These are phyloP conservation scores for Tonatia bakeri DNA, from an alignment of 2,113 vertebrate species.

Conservation along the genomic window DNA sequence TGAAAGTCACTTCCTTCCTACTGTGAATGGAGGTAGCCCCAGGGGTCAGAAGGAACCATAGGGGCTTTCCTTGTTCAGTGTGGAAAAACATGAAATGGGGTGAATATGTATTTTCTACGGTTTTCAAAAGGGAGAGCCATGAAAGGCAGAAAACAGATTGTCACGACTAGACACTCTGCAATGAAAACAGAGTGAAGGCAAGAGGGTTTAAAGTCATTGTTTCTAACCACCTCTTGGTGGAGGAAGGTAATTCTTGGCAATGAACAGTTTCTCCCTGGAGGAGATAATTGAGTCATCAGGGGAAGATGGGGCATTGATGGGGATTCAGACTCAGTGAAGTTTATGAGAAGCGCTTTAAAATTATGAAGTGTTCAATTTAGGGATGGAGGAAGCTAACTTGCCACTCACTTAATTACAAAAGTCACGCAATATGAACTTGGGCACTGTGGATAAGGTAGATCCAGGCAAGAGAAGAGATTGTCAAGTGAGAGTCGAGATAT, in stretches of 20 bases:
- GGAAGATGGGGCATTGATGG: constrained; percentile 22
- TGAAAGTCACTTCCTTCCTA: not conserved
- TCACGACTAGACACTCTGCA: constrained; percentile 31
- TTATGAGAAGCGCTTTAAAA: constrained; percentile 48
- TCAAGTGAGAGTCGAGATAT: constrained; percentile 2
- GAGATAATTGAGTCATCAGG: constrained; percentile 58
- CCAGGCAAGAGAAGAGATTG: not conserved
- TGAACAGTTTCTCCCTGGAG: constrained; percentile 58
- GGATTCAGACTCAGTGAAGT: constrained; percentile 32
- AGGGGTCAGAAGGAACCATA: not conserved
- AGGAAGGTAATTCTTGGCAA: constrained; percentile 47
- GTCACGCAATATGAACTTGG: not conserved
- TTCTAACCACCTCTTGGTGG: not conserved
- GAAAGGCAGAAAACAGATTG: constrained; percentile 8
- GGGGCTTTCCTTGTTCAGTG: not conserved
- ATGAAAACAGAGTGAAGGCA: not conserved
- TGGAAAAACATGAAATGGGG: not conserved
- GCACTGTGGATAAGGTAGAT: not conserved
- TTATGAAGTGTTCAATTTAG: constrained; percentile 21
- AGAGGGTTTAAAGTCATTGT: not conserved
- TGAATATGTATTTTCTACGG: not conserved
- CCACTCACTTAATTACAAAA: constrained; percentile 51
- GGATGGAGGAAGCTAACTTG: not conserved
- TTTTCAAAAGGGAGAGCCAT: not conserved
- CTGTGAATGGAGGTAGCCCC: not conserved